Evolutionary conservation across 2,888 invertebrate genomes (phyloP).

Genomic region (Chrysolina americana): DNA sequence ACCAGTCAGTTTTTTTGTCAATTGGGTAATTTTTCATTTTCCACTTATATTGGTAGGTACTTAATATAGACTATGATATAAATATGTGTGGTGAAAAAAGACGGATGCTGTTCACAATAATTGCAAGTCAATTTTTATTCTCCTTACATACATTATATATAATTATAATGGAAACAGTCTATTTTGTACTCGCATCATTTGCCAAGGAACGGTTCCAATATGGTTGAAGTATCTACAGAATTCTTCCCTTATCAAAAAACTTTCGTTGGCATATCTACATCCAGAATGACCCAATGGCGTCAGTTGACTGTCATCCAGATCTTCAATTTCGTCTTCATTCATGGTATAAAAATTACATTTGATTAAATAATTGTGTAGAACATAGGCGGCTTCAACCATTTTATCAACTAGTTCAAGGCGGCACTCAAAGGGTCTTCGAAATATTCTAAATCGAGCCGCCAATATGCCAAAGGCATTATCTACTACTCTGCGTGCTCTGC

Average conservation of each 20-base stretch:
- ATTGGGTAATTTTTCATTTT: no score
- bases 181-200: no score
- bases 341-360: slow-evolving; percentile 29
- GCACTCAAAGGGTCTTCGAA: slow-evolving; percentile 28
- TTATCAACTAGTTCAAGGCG: slow-evolving; percentile 34
- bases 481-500: slow-evolving; percentile 32
- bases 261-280: slow-evolving; percentile 33
- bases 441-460: slow-evolving; percentile 32
- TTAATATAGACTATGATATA: no score
- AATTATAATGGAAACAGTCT: no score
- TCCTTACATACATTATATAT: no score
- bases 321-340: slow-evolving; percentile 28
- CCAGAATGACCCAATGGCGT: slow-evolving; percentile 33
- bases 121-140: no score
- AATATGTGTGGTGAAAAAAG: no score
- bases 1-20: no score
- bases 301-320: slow-evolving; percentile 28
- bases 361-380: slow-evolving; percentile 33
- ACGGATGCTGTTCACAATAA: no score
- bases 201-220: slow-evolving; percentile 20
- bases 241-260: slow-evolving; percentile 32
- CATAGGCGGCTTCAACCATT: slow-evolving; percentile 34
- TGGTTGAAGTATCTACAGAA: slow-evolving; percentile 32
- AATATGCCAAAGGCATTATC: slow-evolving; percentile 40
- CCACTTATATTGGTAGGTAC: no score